phyloP scores from a whole-genome alignment of 2,113 vertebrate genomes.

The Sylvia atricapilla region DNA sequence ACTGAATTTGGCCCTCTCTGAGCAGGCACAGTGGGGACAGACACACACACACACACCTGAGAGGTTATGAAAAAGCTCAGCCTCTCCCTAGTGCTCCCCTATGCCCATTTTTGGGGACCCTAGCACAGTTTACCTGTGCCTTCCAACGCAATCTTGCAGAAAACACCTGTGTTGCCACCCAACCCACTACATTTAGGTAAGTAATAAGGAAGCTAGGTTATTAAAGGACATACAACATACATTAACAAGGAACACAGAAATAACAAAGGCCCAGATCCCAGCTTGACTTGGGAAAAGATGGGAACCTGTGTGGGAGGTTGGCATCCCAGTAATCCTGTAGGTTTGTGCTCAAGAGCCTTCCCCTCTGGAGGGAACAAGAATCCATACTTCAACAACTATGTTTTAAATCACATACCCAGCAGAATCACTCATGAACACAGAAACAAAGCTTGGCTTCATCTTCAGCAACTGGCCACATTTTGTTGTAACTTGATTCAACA shows the following conservation, averaged over 20 bases:
- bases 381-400: not conserved
- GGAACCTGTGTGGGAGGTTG: not conserved
- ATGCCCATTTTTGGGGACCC: not conserved
- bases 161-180: not conserved
- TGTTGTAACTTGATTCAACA: not conserved
- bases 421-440: not conserved
- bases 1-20: not conserved
- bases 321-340: not conserved
- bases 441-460: slow-evolving; percentile 46
- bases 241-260: not conserved
- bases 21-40: not conserved
- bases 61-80: not conserved
- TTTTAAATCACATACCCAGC: slow-evolving; percentile 5
- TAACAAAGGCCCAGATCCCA: not conserved
- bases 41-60: not conserved
- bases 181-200: not conserved
- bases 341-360: not conserved
- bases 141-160: not conserved
- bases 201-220: not conserved
- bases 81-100: not conserved
- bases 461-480: not conserved
- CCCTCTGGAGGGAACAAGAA: not conserved
- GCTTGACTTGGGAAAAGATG: not conserved
- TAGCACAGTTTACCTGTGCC: not conserved
- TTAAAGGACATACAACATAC: not conserved